phyloP scores from a whole-genome alignment of 1,140 invertebrate species.

The Paracyclopina nana region DNA sequence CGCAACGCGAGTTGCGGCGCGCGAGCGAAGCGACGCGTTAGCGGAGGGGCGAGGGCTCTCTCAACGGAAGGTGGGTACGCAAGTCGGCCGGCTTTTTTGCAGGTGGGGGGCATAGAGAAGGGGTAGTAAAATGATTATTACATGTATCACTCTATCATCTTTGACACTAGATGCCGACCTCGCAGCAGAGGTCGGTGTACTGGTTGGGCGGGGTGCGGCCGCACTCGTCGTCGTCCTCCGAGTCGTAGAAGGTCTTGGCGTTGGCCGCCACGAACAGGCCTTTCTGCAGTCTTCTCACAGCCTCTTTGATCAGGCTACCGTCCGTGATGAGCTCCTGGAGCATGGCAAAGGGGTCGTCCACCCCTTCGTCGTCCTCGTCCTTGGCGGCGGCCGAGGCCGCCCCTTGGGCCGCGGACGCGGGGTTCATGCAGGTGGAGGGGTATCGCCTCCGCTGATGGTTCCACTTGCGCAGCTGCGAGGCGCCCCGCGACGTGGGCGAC shows the following conservation, averaged over 20 bases:
- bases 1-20: too few relatives aligned
- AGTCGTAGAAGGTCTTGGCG: constrained; percentile 7
- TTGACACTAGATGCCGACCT: not conserved
- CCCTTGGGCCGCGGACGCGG: too few relatives aligned
- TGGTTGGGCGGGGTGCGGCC: not conserved
- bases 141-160: not conserved
- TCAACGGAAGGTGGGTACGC: too few relatives aligned
- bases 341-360: constrained; percentile 4
- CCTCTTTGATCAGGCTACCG: constrained; percentile 13
- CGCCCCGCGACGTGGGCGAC: not conserved
- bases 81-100: too few relatives aligned
- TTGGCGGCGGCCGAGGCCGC: too few relatives aligned
- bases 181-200: not conserved
- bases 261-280: not conserved
- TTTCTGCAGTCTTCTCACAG: constrained; percentile 15
- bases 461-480: not conserved
- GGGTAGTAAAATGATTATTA: too few relatives aligned
- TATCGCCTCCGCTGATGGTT: constrained; percentile 2
- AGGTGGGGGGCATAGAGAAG: too few relatives aligned
- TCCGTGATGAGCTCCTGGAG: constrained; percentile 10
- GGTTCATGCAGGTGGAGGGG: not conserved
- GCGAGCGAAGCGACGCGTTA: too few relatives aligned
- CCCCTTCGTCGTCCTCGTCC: too few relatives aligned
- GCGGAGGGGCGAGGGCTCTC: too few relatives aligned
- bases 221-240: constrained; percentile 12